phyloP scores from a whole-genome alignment of 2,888 invertebrate genomes.

The Artemia sp. region DNA sequence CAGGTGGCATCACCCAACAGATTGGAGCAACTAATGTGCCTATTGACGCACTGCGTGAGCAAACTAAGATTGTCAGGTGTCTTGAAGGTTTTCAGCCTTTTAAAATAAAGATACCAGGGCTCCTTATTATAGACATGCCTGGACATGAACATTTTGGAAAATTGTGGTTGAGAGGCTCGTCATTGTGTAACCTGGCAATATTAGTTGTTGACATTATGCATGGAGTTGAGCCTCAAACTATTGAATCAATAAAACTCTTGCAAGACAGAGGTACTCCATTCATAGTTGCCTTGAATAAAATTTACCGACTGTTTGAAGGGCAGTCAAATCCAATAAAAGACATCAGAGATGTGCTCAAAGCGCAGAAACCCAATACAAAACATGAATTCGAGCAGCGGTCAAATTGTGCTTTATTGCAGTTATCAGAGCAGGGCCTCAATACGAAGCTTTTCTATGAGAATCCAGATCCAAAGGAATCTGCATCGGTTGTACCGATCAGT shows the following conservation, averaged over 20 bases:
- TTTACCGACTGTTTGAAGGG: conserved; percentile 88
- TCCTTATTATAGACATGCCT: conserved; percentile 96
- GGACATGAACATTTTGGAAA: conserved; percentile 99
- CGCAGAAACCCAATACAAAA: conserved; percentile 71
- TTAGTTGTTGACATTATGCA: conserved; percentile 99
- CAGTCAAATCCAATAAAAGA: conserved; percentile 69
- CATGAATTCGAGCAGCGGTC: conserved; percentile 79
- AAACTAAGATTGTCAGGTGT: conserved; percentile 59
- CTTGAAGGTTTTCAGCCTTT: conserved; percentile 40
- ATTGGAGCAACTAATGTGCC: conserved; percentile 99
- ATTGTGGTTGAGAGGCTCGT: conserved; percentile 85
- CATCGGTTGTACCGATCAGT: conserved; percentile 91
- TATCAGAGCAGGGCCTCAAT: conserved; percentile 90
- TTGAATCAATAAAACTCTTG: conserved; percentile 91
- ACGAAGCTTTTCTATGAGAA: conserved; percentile 90
- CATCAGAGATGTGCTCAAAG: conserved; percentile 69
- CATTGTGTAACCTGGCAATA: conserved; percentile 97
- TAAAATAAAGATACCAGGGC: conserved; percentile 67
- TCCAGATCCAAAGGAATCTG: conserved; percentile 76
- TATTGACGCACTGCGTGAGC: conserved; percentile 80
- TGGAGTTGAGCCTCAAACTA: conserved; percentile 93
- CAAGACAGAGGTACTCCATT: conserved; percentile 90
- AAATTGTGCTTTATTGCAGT: conserved; percentile 73
- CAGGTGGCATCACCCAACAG: conserved; percentile 98
- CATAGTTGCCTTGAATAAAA: conserved; percentile 94